Conservation (phyloP, 2,888 invertebrate genomes). For the Amblyteles armatorius region DNA sequence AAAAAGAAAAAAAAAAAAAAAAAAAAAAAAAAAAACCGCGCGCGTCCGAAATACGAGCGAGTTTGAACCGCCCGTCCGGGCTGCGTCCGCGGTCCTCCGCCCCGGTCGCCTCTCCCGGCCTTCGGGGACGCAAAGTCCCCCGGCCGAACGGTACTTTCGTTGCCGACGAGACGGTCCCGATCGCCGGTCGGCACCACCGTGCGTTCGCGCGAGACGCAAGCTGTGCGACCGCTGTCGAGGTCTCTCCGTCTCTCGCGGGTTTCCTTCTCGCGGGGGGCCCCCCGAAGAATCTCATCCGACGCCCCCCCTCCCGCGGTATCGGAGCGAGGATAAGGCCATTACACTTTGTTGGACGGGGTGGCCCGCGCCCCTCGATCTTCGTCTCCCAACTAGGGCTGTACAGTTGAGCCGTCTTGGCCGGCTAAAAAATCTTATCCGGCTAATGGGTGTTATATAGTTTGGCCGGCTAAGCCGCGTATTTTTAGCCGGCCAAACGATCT, state of each 20-base stretch:
- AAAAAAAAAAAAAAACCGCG: background rate
- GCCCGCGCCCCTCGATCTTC: background rate
- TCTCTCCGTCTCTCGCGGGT: slow-evolving; percentile 11
- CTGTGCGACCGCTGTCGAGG: slow-evolving; percentile 60
- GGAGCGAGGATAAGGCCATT: slow-evolving; percentile 59
- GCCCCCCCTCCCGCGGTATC: slow-evolving; percentile 48
- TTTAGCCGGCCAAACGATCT: too few relatives aligned
- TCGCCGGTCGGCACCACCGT: slow-evolving; percentile 35
- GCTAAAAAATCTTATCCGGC: too few relatives aligned
- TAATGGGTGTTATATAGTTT: too few relatives aligned
- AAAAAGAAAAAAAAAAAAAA: too few relatives aligned
- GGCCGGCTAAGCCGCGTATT: too few relatives aligned
- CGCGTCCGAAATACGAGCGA: slow-evolving; percentile 29
- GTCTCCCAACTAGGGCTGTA: background rate
- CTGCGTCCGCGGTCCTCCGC: background rate
- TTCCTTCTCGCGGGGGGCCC: background rate
- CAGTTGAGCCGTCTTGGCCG: too few relatives aligned
- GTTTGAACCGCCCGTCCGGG: slow-evolving; percentile 16
- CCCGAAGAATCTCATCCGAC: slow-evolving; percentile 14
- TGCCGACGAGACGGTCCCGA: slow-evolving; percentile 52
- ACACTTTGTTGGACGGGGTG: slow-evolving; percentile 39
- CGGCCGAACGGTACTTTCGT: slow-evolving; percentile 64
- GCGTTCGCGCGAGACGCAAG: slow-evolving; percentile 56
- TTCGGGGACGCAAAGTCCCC: slow-evolving; percentile 64
- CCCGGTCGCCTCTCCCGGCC: slow-evolving; percentile 45